Base-by-base conservation (phyloP, 1,140 invertebrate genomes). In the Colletes latitarsis region DNA sequence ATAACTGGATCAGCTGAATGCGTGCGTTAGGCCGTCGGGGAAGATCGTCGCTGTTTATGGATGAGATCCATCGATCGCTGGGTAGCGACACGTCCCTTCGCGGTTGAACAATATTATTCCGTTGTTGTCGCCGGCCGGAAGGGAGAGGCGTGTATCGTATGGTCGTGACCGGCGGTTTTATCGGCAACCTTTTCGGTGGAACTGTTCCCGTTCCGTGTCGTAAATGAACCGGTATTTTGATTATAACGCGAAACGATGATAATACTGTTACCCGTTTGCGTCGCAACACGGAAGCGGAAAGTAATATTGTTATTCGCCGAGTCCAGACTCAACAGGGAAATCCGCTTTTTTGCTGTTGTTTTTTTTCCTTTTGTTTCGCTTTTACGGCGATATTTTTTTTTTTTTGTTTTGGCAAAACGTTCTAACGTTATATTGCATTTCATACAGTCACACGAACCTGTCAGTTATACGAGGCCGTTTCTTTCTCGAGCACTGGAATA, bases 21-120 rank as follows among this genome's bases (percentile, higher is more conserved):
- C 66, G 63, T 15, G 46, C 71, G 64, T 66, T 8, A 5, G 9
- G 0, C n/a, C 15, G 52, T 1, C 15, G n/a, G 49, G 30, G 53
- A 75, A 67, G n/a, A 3, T 12, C 58, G 66, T 5, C 43, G n/a
- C 21, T 53, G 49, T 78, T 78, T 73, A 78, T 78, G 77, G 49
- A 78, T 19, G 69, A 78, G 49, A 63, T 72, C 43, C 53, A 60
- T 64, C 69, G n/a, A 63, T 21, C 21, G 19, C 21, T 6, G 41
- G 5, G 30, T 14, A 30, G 30, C 21, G 49, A 55, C 53, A 17
- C 30, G 43, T 19, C 49, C 14, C 12, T 39, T 55, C 8, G 19
- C 21, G 15, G 10, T 49, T 39, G 17, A 19, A 30, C 30, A 46
- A 73, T 78, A 78, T 78, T 63, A 21, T 57, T 79, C 19, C 60